Base-by-base conservation (phyloP, 2,113 vertebrate species). In the Gadus macrocephalus region DNA sequence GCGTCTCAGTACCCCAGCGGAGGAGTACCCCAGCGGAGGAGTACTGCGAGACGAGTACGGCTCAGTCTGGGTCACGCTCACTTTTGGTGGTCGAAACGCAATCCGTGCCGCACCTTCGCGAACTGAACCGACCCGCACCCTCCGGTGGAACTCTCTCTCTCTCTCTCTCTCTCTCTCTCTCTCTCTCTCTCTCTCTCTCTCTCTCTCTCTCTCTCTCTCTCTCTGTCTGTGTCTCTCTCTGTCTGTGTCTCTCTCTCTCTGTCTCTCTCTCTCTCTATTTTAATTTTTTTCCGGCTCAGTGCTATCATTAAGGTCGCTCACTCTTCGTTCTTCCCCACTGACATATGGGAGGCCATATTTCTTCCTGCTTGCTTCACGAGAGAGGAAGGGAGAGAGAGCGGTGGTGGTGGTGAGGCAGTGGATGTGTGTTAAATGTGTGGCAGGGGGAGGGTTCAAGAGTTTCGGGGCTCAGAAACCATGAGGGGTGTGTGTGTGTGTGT, bases 341-440 rank as follows among this genome's bases (percentile, higher is more conserved):
- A 58, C 53, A 61, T 80, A 68, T 80, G 83, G 64, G 67, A 70
- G 75, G 60, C 76, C 72, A 69, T 88, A 82, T 85, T 86, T 87
- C 83, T 67, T 81, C n/a, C 25, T 9, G 2, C 53, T 5, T 9
- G 69, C 53, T 70, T 67, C 62, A 76, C 62, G 58, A 12, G 71
- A 59, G 16, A 15, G 42, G 42, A 14, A 49, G 42, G 9, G 42
- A 49, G 42, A 49, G 78, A 66, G 62, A 38, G 5, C 64, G 17
- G 22, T 15, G 55, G 58, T 28, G 16, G 68, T 19, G 27, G 55
- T 11, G 58, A 19, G 17, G 58, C 17, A n/a, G 58, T 58, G 55
- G n/a, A 58, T 58, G 55, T 15, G 55, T 58, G 55, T 15, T 59
- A 42, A 35, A 35, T 35, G 31, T 35, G 31, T 35, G 31, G 31